These are phyloP conservation scores for Anguilla obscura DNA, from an alignment of 2,797 vertebrate genomes.

Conservation along the genomic window DNA sequence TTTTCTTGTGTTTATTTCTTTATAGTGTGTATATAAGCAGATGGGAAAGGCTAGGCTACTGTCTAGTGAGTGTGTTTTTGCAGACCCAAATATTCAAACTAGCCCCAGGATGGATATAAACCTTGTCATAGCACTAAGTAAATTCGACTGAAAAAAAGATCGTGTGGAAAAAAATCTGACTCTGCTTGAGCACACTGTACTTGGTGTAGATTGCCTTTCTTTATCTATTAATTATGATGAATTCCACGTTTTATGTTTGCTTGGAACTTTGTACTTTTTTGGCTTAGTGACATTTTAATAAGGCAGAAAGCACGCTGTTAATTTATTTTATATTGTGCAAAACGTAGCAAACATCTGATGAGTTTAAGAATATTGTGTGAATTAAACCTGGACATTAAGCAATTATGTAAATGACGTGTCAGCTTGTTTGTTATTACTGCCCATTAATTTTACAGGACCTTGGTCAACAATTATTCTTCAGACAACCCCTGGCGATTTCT, in stretches of 20 bases:
- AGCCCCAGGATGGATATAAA: slow-evolving; percentile 17
- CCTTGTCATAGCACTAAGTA: slow-evolving; percentile 22
- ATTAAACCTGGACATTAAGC: slow-evolving; percentile 67
- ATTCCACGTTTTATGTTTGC: slow-evolving; percentile 50
- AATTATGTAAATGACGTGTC: slow-evolving; percentile 51
- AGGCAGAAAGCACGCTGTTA: slow-evolving; percentile 67
- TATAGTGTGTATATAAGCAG: slow-evolving; percentile 32
- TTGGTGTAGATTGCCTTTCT: slow-evolving; percentile 30
- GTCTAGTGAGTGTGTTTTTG: slow-evolving; percentile 42
- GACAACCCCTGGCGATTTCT: slow-evolving; percentile 17
- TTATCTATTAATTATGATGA: slow-evolving; percentile 32
- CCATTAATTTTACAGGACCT: slow-evolving; percentile 25
- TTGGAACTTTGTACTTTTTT: slow-evolving; percentile 56
- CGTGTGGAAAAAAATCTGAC: not conserved
- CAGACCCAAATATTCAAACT: slow-evolving; percentile 33
- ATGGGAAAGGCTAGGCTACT: slow-evolving; percentile 21
- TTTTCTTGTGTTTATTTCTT: slow-evolving; percentile 35
- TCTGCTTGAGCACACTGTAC: not conserved
- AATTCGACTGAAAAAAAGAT: slow-evolving; percentile 15
- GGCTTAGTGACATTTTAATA: slow-evolving; percentile 45
- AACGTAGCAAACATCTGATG: slow-evolving; percentile 76
- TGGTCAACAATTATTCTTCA: slow-evolving; percentile 17
- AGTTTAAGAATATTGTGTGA: slow-evolving; percentile 75
- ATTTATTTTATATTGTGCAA: slow-evolving; percentile 83
- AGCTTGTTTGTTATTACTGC: slow-evolving; percentile 29